These are phyloP conservation scores for Nymphicus hollandicus DNA, from an alignment of 2,113 vertebrate species.

Conservation along the genomic window DNA sequence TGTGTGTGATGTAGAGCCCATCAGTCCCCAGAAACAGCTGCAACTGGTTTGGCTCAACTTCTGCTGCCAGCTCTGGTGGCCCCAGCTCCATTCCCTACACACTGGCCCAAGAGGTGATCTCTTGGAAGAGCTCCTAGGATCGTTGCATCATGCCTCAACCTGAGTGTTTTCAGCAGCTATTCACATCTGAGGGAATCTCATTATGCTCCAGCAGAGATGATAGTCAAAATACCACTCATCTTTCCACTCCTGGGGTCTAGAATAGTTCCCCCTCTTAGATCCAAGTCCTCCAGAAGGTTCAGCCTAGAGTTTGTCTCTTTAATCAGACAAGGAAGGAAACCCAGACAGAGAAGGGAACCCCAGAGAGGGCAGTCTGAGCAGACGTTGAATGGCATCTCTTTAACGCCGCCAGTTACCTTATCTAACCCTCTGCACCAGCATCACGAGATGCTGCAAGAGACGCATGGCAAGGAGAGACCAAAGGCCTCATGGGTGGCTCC, in stretches of 20 bases:
- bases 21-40: not conserved
- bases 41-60: not conserved
- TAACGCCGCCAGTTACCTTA: not conserved
- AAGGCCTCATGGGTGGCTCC: not conserved
- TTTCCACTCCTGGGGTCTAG: not conserved
- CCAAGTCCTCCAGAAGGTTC: not conserved
- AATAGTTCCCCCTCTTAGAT: not conserved
- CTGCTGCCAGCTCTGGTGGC: not conserved
- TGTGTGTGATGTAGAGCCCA: not conserved
- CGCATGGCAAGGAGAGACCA: not conserved
- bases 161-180: not conserved
- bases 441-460: not conserved
- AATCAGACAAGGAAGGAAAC: not conserved
- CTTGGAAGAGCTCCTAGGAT: not conserved
- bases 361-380: not conserved
- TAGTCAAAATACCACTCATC: no score
- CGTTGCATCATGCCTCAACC: not conserved
- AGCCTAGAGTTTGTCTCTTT: not conserved
- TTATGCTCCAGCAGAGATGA: not conserved
- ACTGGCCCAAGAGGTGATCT: not conserved
- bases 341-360: not conserved
- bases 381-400: fast-evolving
- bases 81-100: not conserved
- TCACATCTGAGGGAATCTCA: not conserved
- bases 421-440: not conserved